Base-by-base conservation (phyloP, 2,113 vertebrate species). In the Monarcha castaneiventris region DNA sequence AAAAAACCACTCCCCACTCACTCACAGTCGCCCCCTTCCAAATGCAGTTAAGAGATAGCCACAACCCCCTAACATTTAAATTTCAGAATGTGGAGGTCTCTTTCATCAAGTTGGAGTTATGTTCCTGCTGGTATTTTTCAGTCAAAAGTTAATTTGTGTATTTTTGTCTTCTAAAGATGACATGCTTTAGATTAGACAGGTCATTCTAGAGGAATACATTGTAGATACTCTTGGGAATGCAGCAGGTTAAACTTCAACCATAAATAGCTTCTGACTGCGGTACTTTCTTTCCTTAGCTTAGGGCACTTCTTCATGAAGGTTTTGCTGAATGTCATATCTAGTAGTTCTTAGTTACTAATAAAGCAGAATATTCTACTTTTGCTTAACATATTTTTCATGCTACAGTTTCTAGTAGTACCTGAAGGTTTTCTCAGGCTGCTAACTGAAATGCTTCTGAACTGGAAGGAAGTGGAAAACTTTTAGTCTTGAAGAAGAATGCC, bases 231-330 rank as follows among this genome's bases (percentile, higher is more conserved):
- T 39, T 68, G 94, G 94, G 95, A 92, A 71, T 35, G 86, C 76
- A 63, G 26, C 83, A 94, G 90, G 90, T 95, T 94, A 84, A 92
- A 77, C 91, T 86, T 84, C 91, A 95, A 48, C 90, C 94, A 86
- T 61, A 92, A 97, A 96, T 95, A 97, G 92, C 85, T 90, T 85
- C 46, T 96, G 67, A 76, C 54, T 90, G 71, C 35, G 69, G 85
- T 64, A 39, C 54, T 93, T 91, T 93, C 33, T 64, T 90, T 69
- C 58, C 84, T 90, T 77, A 86, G 79, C 68, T 90, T 80, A 58
- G 80, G 78, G 85, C 43, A 39, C 68, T 87, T 84, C 64, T 82
- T 91, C 54, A 5, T 93, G 79, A 93, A 94, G 85, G 72, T 94
- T 95, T 86, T 95, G 48, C 68, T 92, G 75, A 96, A 93, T 95